These are phyloP conservation scores for Mus musculus DNA, from an alignment of 2,113 vertebrate species.

Conservation along the genomic window GRCm39 chr13:56476501-56477000, in stretches of 20 bases:
- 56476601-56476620: not conserved
- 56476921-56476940: not conserved
- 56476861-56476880: conserved; percentile 19
- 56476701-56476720: not conserved
- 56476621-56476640: not conserved
- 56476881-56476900: conserved; percentile 39
- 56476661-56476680: conserved; percentile 35
- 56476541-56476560: not conserved
- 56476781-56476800: conserved; percentile 37
- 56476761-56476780: conserved; percentile 25
- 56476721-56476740: not conserved
- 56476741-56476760: conserved; percentile 25
- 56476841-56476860: conserved; percentile 1
- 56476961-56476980: conserved; percentile 3
- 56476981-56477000: not conserved
- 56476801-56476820: conserved; percentile 44
- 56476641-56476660: not conserved
- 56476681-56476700: not conserved
- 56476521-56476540: not conserved
- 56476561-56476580: not conserved
- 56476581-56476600: not conserved
- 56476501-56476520: not conserved
- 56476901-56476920: not conserved
- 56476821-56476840: conserved; percentile 11
- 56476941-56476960: not conserved